Percentiles rank a stretch among this genome's conserved stretches.
phyloP scores from a whole-genome alignment of 2,113 vertebrate species.

The Entelurus aequoreus region DNA sequence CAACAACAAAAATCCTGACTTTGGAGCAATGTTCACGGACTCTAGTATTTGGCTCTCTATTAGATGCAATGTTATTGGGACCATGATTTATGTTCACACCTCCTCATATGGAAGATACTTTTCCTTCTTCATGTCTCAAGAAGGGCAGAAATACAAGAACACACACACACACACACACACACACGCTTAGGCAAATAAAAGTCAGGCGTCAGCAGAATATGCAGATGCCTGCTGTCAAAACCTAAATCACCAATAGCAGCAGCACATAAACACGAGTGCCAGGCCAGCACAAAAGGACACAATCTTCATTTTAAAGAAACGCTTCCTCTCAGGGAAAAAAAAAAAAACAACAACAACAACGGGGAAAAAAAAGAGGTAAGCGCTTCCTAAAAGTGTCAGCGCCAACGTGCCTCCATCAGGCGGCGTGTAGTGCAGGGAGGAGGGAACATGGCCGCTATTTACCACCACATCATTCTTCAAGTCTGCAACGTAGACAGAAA shows the following conservation, averaged over 20 bases:
- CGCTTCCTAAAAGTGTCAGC: conserved; percentile 25
- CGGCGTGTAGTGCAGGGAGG: too few relatives aligned
- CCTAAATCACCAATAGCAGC: conserved; percentile 72
- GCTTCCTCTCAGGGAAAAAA: conserved; percentile 10
- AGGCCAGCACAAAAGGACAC: conserved; percentile 66
- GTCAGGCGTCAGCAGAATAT: conserved; percentile 70
- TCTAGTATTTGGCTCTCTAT: too few relatives aligned
- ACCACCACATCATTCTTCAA: background rate
- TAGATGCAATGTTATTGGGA: too few relatives aligned
- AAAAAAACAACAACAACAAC: too few relatives aligned
- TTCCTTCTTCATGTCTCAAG: too few relatives aligned
- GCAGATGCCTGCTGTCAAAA: conserved; percentile 72
- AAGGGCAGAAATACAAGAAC: background rate
- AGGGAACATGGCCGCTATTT: background rate
- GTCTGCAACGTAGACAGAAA: too few relatives aligned
- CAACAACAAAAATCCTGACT: too few relatives aligned
- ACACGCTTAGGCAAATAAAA: conserved; percentile 42
- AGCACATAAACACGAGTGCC: conserved; percentile 70
- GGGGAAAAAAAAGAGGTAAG: too few relatives aligned
- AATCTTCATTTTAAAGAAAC: conserved; percentile 43
- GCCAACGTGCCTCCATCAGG: background rate
- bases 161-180: conserved; percentile 8
- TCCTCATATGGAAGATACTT: too few relatives aligned
- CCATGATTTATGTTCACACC: too few relatives aligned
- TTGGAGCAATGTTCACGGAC: too few relatives aligned